Conservation (phyloP, 2,113 vertebrate species). For the Puma concolor region DNA sequence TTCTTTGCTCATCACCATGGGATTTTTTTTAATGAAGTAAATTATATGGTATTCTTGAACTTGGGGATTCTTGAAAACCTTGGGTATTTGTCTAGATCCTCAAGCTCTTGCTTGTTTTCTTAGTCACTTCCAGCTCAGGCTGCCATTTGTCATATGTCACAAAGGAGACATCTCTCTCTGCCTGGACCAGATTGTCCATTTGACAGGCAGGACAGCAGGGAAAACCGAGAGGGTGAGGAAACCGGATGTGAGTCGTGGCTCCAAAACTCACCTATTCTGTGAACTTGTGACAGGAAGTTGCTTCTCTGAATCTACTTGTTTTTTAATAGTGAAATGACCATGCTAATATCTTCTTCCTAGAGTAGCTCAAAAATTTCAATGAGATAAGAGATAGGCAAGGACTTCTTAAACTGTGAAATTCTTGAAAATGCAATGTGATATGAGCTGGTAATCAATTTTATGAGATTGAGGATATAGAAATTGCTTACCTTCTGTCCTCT, state of each 20-base stretch:
- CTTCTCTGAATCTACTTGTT: neutral
- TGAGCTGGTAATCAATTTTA: neutral
- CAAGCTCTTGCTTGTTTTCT: neutral
- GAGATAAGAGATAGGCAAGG: neutral
- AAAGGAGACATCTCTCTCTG: neutral
- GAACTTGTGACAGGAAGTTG: neutral
- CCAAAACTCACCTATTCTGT: neutral
- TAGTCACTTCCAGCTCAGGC: neutral
- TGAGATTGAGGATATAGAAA: neutral
- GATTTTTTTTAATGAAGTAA: neutral
- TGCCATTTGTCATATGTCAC: neutral
- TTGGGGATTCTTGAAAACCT: neutral
- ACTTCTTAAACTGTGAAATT: neutral
- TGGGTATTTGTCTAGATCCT: conserved; percentile 9
- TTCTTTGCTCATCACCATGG: neutral
- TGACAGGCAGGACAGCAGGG: neutral
- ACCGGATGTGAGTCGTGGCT: neutral
- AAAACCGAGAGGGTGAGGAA: neutral
- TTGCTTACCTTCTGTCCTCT: neutral
- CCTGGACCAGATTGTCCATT: neutral
- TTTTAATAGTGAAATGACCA: neutral
- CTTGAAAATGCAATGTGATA: neutral
- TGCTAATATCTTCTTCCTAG: neutral
- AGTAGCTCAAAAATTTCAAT: neutral
- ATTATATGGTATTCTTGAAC: neutral